Conservation (phyloP, 2,797 vertebrate genomes). For the Hylomyscus alleni region DNA sequence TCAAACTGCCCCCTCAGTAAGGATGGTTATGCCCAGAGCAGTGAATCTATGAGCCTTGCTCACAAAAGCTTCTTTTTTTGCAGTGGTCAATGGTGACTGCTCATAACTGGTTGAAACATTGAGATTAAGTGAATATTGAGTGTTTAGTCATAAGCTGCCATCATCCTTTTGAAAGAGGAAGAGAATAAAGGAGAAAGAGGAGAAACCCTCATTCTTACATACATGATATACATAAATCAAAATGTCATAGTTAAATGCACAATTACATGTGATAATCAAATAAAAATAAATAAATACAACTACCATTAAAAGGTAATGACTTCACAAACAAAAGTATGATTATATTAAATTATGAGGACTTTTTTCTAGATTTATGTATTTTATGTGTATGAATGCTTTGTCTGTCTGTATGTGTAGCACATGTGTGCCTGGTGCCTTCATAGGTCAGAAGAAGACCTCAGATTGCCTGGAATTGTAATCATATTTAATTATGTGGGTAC, state of each 20-base stretch:
- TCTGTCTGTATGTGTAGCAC: not conserved
- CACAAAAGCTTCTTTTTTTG: not conserved
- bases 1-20: not conserved
- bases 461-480: not conserved
- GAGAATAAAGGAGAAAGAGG: too few relatives aligned
- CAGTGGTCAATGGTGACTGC: not conserved
- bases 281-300: not conserved
- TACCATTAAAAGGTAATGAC: not conserved
- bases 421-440: not conserved
- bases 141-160: too few relatives aligned
- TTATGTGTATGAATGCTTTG: not conserved
- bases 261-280: not conserved
- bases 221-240: not conserved
- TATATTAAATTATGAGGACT: not conserved
- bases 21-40: not conserved
- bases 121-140: not conserved
- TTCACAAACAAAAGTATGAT: not conserved
- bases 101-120: not conserved
- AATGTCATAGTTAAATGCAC: not conserved
- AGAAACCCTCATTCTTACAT: too few relatives aligned
- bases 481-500: not conserved
- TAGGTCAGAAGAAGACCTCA: not conserved
- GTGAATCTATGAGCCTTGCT: too few relatives aligned
- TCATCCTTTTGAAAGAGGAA: too few relatives aligned
- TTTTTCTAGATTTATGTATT: not conserved